These are phyloP conservation scores for Tryphoninae sp. DNA, from an alignment of 2,888 invertebrate genomes.

Conservation along the genomic window DNA sequence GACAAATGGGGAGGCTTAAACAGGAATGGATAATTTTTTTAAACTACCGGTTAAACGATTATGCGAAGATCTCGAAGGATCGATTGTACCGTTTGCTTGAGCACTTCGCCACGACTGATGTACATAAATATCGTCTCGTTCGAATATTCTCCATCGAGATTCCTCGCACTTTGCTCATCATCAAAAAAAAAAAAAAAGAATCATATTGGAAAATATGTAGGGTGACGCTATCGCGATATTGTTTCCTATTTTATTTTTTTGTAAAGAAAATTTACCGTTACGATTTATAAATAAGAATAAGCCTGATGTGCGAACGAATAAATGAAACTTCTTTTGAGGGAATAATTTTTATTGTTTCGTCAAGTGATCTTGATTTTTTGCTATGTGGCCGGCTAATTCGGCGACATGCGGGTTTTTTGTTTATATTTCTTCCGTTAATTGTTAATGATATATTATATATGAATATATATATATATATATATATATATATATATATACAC, in stretches of 20 bases:
- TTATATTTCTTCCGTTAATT: constrained; percentile 11
- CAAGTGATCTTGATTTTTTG: background rate
- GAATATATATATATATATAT: background rate
- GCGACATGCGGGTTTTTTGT: background rate
- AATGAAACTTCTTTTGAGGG: background rate
- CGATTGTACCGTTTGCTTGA: constrained; percentile 41
- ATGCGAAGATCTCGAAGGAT: constrained; percentile 23
- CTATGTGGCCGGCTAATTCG: background rate
- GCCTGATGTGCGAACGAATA: background rate
- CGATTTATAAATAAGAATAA: background rate
- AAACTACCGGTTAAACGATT: constrained; percentile 5
- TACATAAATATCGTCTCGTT: constrained; percentile 58
- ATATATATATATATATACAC: constrained; percentile 32
- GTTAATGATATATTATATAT: constrained; percentile 33
- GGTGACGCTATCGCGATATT: background rate
- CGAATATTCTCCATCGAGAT: constrained; percentile 23
- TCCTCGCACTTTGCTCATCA: constrained; percentile 4
- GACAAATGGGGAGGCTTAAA: background rate
- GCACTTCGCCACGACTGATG: constrained; percentile 52
- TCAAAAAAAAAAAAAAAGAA: background rate
- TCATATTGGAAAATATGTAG: constrained; percentile 2
- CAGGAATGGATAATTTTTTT: background rate
- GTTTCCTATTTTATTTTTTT: background rate
- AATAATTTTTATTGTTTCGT: background rate
- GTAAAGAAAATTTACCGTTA: background rate